These are phyloP conservation scores for Heteromurus nitidus DNA, from an alignment of 2,888 invertebrate genomes.

Conservation along the genomic window DNA sequence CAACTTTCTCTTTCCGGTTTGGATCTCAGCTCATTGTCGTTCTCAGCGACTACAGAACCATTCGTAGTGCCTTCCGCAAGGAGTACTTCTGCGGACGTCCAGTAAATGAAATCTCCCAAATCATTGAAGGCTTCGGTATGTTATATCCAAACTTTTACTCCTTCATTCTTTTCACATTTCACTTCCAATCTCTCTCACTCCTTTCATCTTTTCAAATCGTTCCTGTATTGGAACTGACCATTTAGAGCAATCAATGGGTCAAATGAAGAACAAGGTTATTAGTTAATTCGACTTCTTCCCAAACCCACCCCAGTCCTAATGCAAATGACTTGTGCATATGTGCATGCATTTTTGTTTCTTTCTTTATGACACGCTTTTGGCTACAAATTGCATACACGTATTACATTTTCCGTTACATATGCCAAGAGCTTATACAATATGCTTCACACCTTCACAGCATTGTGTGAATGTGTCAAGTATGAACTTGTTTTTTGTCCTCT, in stretches of 20 bases:
- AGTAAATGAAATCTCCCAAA: conserved; percentile 88
- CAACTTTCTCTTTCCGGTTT: conserved; percentile 86
- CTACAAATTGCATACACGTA: neutral
- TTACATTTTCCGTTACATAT: neutral
- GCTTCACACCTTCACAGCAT: neutral
- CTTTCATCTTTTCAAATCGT: neutral
- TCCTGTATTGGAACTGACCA: neutral
- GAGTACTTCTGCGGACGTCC: conserved; percentile 93
- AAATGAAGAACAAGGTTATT: neutral
- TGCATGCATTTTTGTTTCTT: neutral
- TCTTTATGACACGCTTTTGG: no score
- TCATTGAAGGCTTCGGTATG: conserved; percentile 93
- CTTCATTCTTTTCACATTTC: neutral
- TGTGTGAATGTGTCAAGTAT: neutral
- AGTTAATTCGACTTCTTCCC: neutral
- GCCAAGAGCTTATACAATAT: neutral
- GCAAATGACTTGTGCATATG: no score
- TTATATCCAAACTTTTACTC: conserved; percentile 73
- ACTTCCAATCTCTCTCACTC: neutral
- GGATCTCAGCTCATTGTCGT: conserved; percentile 90
- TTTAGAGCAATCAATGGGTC: neutral
- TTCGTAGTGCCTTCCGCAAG: conserved; percentile 88
- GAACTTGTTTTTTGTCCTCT: neutral
- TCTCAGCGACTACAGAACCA: conserved; percentile 89
- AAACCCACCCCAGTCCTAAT: neutral